A percentile compares a stretch with the other conserved stretches of the same genome.
Conservation (phyloP, 2,113 vertebrate species). For the Actinemys pallida region DNA sequence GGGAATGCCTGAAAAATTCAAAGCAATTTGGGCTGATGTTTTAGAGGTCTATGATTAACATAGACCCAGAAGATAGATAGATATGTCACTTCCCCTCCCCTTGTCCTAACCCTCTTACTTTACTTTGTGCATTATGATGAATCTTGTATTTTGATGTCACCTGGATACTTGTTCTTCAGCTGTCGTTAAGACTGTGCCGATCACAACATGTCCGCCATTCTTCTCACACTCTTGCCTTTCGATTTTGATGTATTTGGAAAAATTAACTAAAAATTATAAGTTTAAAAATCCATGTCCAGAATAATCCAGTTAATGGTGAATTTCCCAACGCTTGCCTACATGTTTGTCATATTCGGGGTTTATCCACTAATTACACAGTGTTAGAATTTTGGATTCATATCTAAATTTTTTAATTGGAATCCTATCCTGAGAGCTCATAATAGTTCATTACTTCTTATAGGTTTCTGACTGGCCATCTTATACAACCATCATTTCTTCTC, state of each 20-base stretch:
- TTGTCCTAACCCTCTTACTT: not conserved
- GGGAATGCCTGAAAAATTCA: not conserved
- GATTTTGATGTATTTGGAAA: not conserved
- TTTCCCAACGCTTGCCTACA: not conserved
- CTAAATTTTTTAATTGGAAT: not conserved
- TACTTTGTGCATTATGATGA: not conserved
- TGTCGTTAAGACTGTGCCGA: too few relatives aligned
- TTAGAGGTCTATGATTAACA: not conserved
- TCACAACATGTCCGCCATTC: too few relatives aligned
- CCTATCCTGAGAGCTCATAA: not conserved
- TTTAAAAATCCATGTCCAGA: not conserved
- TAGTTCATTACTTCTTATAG: not conserved
- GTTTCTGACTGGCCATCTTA: not conserved
- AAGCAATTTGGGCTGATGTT: not conserved
- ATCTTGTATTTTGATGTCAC: not conserved
- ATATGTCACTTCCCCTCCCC: not conserved
- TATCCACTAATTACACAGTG: not conserved
- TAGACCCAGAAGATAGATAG: not conserved
- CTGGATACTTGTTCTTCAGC: too few relatives aligned
- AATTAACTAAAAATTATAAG: not conserved
- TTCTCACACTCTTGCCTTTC: too few relatives aligned
- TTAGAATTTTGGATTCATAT: not conserved
- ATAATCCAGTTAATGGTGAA: accelerated
- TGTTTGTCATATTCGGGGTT: not conserved
- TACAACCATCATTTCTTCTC: not conserved